Base-by-base conservation (phyloP, 2,113 vertebrate species). In the Corythornis madagascariensis region DNA sequence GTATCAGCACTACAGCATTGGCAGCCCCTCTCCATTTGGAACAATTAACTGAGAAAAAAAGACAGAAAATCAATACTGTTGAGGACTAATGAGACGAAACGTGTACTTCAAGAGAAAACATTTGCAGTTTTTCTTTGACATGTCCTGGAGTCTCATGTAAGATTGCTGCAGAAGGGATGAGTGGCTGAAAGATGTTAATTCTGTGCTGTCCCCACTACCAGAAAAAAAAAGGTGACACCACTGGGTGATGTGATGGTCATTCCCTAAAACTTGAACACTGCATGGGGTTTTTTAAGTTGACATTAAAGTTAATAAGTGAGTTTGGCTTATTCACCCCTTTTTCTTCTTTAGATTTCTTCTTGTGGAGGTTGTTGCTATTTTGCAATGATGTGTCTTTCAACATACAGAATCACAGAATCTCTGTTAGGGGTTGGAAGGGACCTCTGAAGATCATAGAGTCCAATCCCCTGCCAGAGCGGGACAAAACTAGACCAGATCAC, bases 11-110 rank as follows among this genome's bases (percentile, higher is more conserved):
- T 55, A 16, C 22, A 63, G 40, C 47, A n/a, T 67, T 85, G 87
- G 38, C 89, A 93, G 60, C 15, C 35, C 10, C 21, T 53, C 56
- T 88, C 75, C 28, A 3, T 84, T 76, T 90, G 35, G 47, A 85
- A 66, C 71, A 89, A 96, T 85, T 95, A 93, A 71, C 67, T 35
- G 64, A 38, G 52, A 74, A 71, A 89, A 18, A 22, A 67, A 16
- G 56, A 31, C 79, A 80, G 75, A 80, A 95, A 91, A 95, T 93
- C 91, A 80, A 92, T 92, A 57, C 7, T 42, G 63, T 48, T 64
- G 69, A 67, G 53, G 57, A 77, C 75, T 90, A 89, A 91, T 52
- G 91, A 94, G 29, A 47, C 28, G 3, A 77, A 88, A 19, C 50
- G 25, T 20, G 56, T 66, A 52, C 52, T 76, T 77, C 40, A 45